Evolutionary conservation across 2,797 vertebrate genomes (phyloP).

Genomic region (Liparis tanakae): DNA sequence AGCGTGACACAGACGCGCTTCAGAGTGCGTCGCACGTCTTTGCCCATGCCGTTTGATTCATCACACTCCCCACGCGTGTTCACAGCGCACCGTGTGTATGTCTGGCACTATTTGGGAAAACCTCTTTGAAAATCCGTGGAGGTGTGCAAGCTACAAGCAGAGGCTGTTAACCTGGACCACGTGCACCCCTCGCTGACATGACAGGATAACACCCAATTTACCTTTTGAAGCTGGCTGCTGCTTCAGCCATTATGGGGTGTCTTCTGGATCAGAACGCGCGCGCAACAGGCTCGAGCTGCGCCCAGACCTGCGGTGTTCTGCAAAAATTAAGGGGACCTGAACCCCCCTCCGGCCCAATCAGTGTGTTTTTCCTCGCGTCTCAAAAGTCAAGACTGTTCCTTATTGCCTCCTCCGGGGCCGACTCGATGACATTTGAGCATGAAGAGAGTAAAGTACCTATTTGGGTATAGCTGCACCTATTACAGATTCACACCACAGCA

Average conservation of each 20-base stretch:
- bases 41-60: constrained; percentile 36
- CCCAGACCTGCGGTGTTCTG: constrained; percentile 29
- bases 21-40: constrained; percentile 42
- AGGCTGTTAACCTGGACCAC: constrained; percentile 65
- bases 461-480: constrained; percentile 33
- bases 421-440: constrained; percentile 39
- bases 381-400: constrained; percentile 12
- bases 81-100: constrained; percentile 28
- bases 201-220: constrained; percentile 73
- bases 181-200: constrained; percentile 59
- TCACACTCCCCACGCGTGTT: constrained; percentile 26
- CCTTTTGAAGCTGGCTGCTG: constrained; percentile 64
- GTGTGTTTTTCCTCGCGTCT: background rate
- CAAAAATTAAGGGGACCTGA: background rate
- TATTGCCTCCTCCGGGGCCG: background rate
- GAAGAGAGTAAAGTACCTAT: constrained; percentile 19
- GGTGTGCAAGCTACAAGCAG: constrained; percentile 22
- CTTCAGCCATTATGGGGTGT: constrained; percentile 50
- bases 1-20: constrained; percentile 52
- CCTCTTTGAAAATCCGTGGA: constrained; percentile 23
- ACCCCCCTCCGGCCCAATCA: background rate
- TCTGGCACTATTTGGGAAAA: constrained; percentile 36
- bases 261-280: constrained; percentile 57
- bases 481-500: constrained; percentile 39
- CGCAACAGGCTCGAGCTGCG: constrained; percentile 61